Percentiles rank a stretch among this genome's conserved stretches.
These are phyloP conservation scores for Acleris holmiana DNA, from an alignment of 2,888 invertebrate genomes.

Conservation along the genomic window DNA sequence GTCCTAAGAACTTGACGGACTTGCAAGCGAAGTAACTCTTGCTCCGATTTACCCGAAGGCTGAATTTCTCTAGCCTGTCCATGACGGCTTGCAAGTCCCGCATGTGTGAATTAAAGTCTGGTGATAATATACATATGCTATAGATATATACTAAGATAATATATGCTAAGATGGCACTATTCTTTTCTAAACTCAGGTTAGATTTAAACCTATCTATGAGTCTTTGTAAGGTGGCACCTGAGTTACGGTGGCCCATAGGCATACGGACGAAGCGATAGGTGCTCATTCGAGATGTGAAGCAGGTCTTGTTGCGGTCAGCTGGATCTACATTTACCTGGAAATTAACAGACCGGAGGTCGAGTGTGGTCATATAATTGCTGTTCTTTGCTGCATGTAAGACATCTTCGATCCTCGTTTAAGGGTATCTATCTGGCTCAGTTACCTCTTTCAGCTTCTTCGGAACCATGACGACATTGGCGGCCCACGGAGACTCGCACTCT, in stretches of 20 bases:
- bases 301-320: too few relatives aligned
- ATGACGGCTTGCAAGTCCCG: constrained; percentile 46
- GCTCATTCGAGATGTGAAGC: constrained; percentile 22
- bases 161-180: constrained; percentile 43
- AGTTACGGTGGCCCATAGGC: constrained; percentile 32
- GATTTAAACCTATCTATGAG: constrained; percentile 45
- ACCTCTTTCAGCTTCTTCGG: constrained; percentile 11
- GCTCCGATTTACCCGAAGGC: constrained; percentile 45
- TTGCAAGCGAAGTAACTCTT: too few relatives aligned
- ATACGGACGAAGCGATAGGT: constrained; percentile 42
- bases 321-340: constrained; percentile 36
- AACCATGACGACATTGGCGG: constrained; percentile 11
- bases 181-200: constrained; percentile 34
- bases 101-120: constrained; percentile 44
- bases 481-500: constrained; percentile 17
- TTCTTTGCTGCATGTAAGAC: constrained; percentile 39
- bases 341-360: constrained; percentile 44
- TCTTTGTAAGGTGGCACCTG: constrained; percentile 43
- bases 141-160: too few relatives aligned
- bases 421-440: background rate
- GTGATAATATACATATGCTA: constrained; percentile 28
- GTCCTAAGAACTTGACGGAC: too few relatives aligned
- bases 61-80: constrained; percentile 38
- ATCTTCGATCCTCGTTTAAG: constrained; percentile 3
- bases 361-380: background rate